Base-by-base conservation (phyloP, 1,140 invertebrate species). In the Drosophila pachea region DNA sequence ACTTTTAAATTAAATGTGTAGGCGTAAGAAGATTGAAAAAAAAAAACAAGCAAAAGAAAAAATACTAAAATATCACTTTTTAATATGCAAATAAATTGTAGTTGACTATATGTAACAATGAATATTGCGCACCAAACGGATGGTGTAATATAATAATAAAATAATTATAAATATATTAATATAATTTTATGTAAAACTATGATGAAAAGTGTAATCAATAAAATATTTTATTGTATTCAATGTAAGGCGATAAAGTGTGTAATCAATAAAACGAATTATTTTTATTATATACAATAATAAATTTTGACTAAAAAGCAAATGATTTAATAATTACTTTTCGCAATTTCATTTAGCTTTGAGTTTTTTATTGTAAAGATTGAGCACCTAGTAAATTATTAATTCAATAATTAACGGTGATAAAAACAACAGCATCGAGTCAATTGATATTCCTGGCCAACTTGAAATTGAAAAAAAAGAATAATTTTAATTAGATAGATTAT, bases 21-120 rank as follows among this genome's bases (percentile, higher is more conserved):
- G 22, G 29, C 33, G 45, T 58, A 55, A 40, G 45, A 43, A 32
- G 35, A 50, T 54, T 62, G 22, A 42, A 42, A 49, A 42, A 47
- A n/a, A 36, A 59, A 67, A 31, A 22, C 3, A 22, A 22, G 22
- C 1, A 22, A 22, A 42, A 22, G 3, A 22, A 22, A 42, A 49
- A 42, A 47, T 11, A 36, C 54, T 62, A 31, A 8, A 38, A 11
- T 40, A 49, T 52, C 42, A 48, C 60, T 54, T 79, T 79, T 66
- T 70, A 74, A 67, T 68, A 72, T 72, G 68, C 68, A 70, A 70
- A 48, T 74, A 77, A 73, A 60, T 42, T 50, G 53, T 73, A 69
- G 69, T 69, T 54, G 38, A 65, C 64, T 73, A 64, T 45, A 74
- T 62, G 61, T 78, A 67, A 65, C 9, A 43, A 50, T 32, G 50